Conservation (phyloP, 1,140 invertebrate genomes). For the Lepidurus arcticus region DNA sequence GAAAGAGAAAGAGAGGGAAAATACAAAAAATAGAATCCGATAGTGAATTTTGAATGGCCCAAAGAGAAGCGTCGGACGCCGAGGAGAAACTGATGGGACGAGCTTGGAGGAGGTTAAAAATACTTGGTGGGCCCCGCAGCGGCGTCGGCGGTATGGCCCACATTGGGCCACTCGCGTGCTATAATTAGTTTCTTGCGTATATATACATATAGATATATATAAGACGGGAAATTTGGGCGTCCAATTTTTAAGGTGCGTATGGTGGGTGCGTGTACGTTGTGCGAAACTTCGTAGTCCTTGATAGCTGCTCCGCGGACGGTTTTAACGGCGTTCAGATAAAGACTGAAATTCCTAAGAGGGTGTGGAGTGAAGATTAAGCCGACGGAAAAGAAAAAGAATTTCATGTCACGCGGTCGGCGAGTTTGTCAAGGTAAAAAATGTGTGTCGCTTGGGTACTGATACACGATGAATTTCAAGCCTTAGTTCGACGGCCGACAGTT, state of each 20-base stretch:
- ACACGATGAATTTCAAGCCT: background rate
- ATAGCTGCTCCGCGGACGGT: no score
- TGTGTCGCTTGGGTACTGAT: background rate
- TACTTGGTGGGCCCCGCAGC: conserved; percentile 7
- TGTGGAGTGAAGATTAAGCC: background rate
- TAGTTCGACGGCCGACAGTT: background rate
- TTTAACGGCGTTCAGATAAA: no score
- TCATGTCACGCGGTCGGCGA: background rate
- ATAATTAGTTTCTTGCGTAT: conserved; percentile 10
- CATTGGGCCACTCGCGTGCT: background rate
- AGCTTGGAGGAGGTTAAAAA: background rate
- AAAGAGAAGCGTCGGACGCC: background rate
- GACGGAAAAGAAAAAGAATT: background rate
- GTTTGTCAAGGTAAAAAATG: background rate
- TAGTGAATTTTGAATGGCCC: background rate
- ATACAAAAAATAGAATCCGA: background rate
- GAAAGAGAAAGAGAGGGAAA: background rate
- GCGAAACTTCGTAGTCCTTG: background rate
- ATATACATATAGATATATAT: background rate
- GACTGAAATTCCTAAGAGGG: background rate
- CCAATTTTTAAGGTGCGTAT: background rate
- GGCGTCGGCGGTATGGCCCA: background rate
- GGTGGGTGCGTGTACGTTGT: background rate
- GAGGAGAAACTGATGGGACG: conserved; percentile 7
- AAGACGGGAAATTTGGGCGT: background rate